A percentile compares a stretch with the other conserved stretches of the same genome.
These are phyloP conservation scores for Andrena flavipes DNA, from an alignment of 2,888 invertebrate genomes.

Conservation along the genomic window DNA sequence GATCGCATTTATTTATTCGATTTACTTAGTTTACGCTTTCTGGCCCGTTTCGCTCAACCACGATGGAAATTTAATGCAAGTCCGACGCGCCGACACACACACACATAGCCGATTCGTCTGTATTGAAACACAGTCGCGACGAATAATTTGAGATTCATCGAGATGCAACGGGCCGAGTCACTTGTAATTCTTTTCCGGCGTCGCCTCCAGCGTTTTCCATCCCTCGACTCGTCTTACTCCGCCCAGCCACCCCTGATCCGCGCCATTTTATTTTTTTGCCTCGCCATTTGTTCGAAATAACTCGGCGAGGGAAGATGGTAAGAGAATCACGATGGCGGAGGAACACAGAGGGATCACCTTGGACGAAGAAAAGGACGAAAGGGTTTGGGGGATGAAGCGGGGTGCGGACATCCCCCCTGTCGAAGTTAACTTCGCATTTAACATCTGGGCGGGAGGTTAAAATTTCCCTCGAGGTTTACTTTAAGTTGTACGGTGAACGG, in stretches of 20 bases:
- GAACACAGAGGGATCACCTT: constrained; percentile 19
- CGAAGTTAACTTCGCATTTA: constrained; percentile 82
- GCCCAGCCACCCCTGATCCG: constrained; percentile 54
- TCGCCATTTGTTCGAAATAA: constrained; percentile 79
- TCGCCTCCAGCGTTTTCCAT: constrained; percentile 58
- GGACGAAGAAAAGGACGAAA: constrained; percentile 6
- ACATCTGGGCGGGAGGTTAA: constrained; percentile 81
- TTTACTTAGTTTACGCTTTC: constrained; percentile 38
- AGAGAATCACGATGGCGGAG: constrained; percentile 62
- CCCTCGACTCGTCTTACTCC: constrained; percentile 29
- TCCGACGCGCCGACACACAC: constrained; percentile 8
- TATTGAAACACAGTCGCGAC: constrained; percentile 59
- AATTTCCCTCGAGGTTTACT: constrained; percentile 81
- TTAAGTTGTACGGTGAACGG: constrained; percentile 72
- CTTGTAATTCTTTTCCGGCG: constrained; percentile 83
- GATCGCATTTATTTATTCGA: constrained; percentile 43
- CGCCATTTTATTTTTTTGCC: constrained; percentile 73
- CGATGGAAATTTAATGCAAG: constrained; percentile 47
- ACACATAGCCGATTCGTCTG: constrained; percentile 27
- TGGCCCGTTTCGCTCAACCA: not conserved
- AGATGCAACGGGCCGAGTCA: constrained; percentile 80
- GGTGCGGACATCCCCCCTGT: constrained; percentile 63
- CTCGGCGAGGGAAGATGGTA: constrained; percentile 54
- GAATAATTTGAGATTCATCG: constrained; percentile 84
- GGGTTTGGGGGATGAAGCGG: constrained; percentile 15